Base-by-base conservation (phyloP, 2,113 vertebrate genomes). In the Trochalopteron elliotii region DNA sequence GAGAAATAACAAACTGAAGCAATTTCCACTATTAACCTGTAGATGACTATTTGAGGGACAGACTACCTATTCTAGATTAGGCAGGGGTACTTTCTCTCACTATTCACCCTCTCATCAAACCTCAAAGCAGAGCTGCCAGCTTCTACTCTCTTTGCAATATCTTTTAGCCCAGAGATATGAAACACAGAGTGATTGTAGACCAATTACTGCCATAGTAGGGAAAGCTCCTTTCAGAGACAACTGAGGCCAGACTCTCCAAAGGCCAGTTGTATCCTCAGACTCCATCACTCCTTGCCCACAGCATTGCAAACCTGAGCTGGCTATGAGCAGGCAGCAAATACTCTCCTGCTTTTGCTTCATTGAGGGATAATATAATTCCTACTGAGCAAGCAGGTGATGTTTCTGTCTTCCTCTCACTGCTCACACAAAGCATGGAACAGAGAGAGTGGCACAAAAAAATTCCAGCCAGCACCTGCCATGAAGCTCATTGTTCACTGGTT, bases 281-380 rank as follows among this genome's bases (percentile, higher is more conserved):
- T 63, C 35, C 44, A 42, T 30, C 72, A 25, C 12, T 69, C 19
- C 21, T 70, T 78, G 25, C 8, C n/a, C 22, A 64, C 11, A 56
- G 23, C 22, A n/a, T 4, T 31, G 18, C 13, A 21, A 15, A 50
- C 5, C 2, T 2, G 2, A 83, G 4, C 5, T 75, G 25, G 4
- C 37, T 74, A 10, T n/a, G 17, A 80, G 22, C 25, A 69, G 59
- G 35, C 10, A 74, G 30, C 13, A 71, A 78, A 89, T 50, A 70
- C 24, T 67, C 10, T 12, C 21, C 23, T 67, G 21, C 3, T 81
- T 63, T 81, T 63, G 2, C 4, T 63, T 45, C 30, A 12, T 3
- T 35, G 18, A 78, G 7, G 2, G 21, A 45, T 27, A 55, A 9
- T 11, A 22, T 20, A 28, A 74, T 30, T 31, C 23, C 9, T 17